These are phyloP conservation scores for Zeugodacus cucurbitae DNA, from an alignment of 1,140 invertebrate genomes.

Conservation along the genomic window DNA sequence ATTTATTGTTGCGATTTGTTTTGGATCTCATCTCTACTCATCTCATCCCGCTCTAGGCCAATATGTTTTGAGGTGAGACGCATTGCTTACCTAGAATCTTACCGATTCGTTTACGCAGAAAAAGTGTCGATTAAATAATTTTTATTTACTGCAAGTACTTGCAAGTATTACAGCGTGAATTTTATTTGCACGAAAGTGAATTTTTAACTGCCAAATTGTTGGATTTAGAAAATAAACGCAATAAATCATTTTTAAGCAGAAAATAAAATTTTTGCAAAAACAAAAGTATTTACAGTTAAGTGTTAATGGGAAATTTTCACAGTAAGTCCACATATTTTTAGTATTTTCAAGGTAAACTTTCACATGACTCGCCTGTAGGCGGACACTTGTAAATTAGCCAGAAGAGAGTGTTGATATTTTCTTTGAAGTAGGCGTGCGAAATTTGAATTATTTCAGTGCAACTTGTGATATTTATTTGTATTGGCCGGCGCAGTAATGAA, in stretches of 20 bases:
- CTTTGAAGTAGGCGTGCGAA: too few species aligned
- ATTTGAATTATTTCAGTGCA: too few species aligned
- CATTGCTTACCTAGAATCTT: background rate
- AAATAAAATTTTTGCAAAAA: background rate
- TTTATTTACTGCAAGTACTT: background rate
- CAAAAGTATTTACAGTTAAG: background rate
- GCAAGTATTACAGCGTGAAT: background rate
- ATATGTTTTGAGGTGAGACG: background rate
- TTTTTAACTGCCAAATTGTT: background rate
- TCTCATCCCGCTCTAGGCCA: background rate
- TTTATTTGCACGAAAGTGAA: background rate
- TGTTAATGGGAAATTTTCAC: background rate
- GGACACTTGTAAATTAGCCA: background rate
- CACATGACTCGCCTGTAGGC: background rate
- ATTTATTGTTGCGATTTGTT: background rate
- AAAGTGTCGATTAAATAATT: background rate
- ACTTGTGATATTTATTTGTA: too few species aligned
- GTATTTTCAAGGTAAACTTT: background rate
- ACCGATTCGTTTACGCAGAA: background rate
- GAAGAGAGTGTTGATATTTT: background rate
- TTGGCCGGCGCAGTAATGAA: too few species aligned
- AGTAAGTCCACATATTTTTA: background rate
- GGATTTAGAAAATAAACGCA: background rate
- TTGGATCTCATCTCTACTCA: background rate
- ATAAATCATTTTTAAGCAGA: background rate